Evolutionary conservation across 2,797 vertebrate genomes (phyloP), one percentile per base, ranked within the genome.

Genomic region (Thunnus albacares): DNA sequence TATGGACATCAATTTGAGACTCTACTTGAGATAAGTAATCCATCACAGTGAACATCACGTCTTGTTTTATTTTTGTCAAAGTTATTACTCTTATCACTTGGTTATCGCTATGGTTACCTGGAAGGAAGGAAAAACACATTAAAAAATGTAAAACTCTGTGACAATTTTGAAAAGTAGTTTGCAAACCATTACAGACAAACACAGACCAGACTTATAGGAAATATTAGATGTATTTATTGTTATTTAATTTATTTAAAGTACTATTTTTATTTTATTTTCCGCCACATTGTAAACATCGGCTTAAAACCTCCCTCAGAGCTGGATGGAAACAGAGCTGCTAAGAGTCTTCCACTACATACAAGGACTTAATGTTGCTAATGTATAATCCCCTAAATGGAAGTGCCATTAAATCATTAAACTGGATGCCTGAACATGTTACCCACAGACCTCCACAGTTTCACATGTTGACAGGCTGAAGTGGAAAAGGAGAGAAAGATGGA

Each of bases 401-500:
- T 71, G 78, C 63, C 62, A 49, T 83, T 79, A 80, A 87, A 80
- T 81, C 76, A 83, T 88, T 83, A 59, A 81, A 61, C 45, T 73
- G 80, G 70, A 85, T 2, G 4, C 61, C 69, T 71, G 79, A 52
- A 67, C 38, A 64, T 85, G 69, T 72, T 69, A 12, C 64, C 88
- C 87, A 68, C 89, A 85, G 68, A 83, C 85, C 75, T 84, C 81
- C 73, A 43, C 65, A 65, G 73, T 79, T 61, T 81, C 80, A 66
- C 60, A 24, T 61, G 70, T 87, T 73, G 79, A 83, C 56, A 53
- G 71, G 72, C 70, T 70, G 55, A 79, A 79, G 83, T 87, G 88
- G 85, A 85, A 89, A 87, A 74, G 75, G 56, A 79, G 74, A 75
- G 67, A 62, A 69, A 82, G 82, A 86, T 74, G 80, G 82, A 87